phyloP scores from a whole-genome alignment of 2,797 vertebrate species.

The Xenentodon cancila region DNA sequence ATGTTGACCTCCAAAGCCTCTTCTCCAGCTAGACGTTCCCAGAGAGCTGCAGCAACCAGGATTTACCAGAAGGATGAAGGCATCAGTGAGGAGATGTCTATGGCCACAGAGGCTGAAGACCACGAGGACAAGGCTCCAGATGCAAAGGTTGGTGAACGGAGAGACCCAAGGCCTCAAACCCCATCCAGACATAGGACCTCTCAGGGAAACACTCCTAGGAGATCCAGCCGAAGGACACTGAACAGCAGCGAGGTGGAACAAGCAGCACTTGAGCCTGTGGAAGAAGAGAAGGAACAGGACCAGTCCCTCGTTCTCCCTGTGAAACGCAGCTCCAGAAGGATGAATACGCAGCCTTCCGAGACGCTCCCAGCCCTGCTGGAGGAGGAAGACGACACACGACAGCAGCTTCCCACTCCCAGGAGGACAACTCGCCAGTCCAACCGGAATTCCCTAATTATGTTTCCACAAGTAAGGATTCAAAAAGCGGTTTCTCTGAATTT shows the following conservation, averaged over 20 bases:
- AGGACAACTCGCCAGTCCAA: conserved; percentile 66
- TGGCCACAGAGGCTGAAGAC: conserved; percentile 1
- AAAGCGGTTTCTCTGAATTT: too few relatives aligned
- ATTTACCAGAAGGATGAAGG: conserved; percentile 43
- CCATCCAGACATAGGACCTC: conserved; percentile 34
- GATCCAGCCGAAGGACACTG: conserved; percentile 49
- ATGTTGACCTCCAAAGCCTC: conserved; percentile 29
- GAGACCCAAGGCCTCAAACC: conserved; percentile 30
- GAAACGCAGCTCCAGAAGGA: conserved; percentile 58
- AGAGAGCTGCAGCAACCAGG: conserved; percentile 52
- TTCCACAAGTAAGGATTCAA: conserved; percentile 61
- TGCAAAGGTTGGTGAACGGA: conserved; percentile 4
- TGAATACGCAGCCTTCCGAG: conserved; percentile 15
- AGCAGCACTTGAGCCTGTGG: conserved; percentile 17
- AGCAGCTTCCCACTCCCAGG: conserved; percentile 40
- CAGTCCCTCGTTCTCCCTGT: conserved; percentile 24
- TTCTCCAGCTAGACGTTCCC: conserved; percentile 62
- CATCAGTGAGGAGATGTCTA: conserved; percentile 13
- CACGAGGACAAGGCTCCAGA: conserved; percentile 24
- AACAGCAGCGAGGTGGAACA: conserved; percentile 31
- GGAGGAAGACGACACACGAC: conserved; percentile 20
- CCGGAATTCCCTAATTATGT: conserved; percentile 51
- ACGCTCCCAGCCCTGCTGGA: conserved; percentile 5
- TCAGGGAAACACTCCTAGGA: conserved; percentile 47
- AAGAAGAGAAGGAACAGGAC: conserved; percentile 44